Evolutionary conservation across 2,113 vertebrate species (phyloP).

Genomic region (Sminthopsis crassicaudata): DNA sequence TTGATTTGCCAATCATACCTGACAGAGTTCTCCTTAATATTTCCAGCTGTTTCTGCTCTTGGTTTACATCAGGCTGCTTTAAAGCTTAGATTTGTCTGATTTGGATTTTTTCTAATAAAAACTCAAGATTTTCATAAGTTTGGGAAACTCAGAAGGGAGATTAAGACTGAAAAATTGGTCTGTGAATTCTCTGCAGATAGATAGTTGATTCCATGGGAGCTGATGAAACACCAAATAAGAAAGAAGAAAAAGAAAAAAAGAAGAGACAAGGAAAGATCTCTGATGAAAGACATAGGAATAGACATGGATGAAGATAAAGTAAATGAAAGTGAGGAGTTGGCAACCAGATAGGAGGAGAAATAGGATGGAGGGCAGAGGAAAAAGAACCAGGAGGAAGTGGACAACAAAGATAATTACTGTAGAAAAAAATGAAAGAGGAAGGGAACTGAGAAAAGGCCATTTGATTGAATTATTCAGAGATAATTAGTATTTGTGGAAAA

Average conservation of each 20-base stretch:
- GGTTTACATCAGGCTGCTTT: background rate
- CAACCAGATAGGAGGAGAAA: background rate
- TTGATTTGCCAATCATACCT: constrained; percentile 24
- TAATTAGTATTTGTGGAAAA: background rate
- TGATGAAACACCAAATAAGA: background rate
- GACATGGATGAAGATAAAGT: background rate
- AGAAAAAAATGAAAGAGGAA: background rate
- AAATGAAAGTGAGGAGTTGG: background rate
- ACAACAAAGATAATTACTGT: background rate
- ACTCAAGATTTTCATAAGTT: background rate
- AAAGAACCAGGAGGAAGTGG: background rate
- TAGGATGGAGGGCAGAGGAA: background rate
- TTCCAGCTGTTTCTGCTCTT: background rate
- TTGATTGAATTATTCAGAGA: background rate
- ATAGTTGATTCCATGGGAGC: background rate
- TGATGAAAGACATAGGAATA: background rate
- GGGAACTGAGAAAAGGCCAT: background rate
- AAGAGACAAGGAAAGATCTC: background rate
- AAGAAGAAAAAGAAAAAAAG: background rate
- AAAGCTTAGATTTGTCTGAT: background rate
- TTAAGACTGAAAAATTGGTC: background rate
- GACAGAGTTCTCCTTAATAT: constrained; percentile 11
- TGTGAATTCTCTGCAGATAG: background rate
- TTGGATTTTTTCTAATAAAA: background rate
- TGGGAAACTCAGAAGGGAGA: background rate